A percentile compares a stretch with the other conserved stretches of the same genome.
These are phyloP conservation scores for Porites lobata DNA, from an alignment of 92 coral and sea anemone genomes.

Conservation along the genomic window DNA sequence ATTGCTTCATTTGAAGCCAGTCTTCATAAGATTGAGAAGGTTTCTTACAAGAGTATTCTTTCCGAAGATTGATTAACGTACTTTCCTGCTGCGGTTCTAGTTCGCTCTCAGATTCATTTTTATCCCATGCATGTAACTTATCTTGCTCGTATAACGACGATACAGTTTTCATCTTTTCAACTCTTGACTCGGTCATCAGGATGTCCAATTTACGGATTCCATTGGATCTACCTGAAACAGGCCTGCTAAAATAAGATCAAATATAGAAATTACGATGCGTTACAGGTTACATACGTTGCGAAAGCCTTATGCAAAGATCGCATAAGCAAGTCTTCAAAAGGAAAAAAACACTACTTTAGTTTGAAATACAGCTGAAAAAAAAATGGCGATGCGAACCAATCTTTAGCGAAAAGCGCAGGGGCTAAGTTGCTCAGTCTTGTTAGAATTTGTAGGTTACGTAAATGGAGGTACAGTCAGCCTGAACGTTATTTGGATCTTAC, in stretches of 20 bases:
- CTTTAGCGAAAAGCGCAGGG: too few species aligned
- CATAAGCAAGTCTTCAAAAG: too few species aligned
- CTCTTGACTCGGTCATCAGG: constrained; percentile 45
- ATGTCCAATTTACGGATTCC: constrained; percentile 64
- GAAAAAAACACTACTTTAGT: too few species aligned
- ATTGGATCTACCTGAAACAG: constrained; percentile 41
- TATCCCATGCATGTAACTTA: background rate
- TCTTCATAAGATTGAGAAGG: constrained; percentile 81
- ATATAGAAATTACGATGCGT: background rate
- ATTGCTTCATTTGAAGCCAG: constrained; percentile 92
- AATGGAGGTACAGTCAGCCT: too few species aligned
- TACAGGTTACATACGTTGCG: too few species aligned
- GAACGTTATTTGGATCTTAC: too few species aligned
- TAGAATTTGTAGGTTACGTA: too few species aligned
- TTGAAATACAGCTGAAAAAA: too few species aligned
- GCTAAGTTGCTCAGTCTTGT: too few species aligned
- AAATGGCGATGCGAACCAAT: too few species aligned
- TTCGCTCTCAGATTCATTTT: background rate
- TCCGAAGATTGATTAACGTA: background rate
- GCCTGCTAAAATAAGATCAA: constrained; percentile 26
- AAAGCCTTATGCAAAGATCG: too few species aligned
- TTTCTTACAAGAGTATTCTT: constrained; percentile 53
- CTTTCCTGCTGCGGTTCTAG: background rate
- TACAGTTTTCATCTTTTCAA: constrained; percentile 23
- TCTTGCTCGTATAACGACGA: constrained; percentile 23